phyloP scores from a whole-genome alignment of 2,113 vertebrate genomes.

The Ictalurus furcatus region DNA sequence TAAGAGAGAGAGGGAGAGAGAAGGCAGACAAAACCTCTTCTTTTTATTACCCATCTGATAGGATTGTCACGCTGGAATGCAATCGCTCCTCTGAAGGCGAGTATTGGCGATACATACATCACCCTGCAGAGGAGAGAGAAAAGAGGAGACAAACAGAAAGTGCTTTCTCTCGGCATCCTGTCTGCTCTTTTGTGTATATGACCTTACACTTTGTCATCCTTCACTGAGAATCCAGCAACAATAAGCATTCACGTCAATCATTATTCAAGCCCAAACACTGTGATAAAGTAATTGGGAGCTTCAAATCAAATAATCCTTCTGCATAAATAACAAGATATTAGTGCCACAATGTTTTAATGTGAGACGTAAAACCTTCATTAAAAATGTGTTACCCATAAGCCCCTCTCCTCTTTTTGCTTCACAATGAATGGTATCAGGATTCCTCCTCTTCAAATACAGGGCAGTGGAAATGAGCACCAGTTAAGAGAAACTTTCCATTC shows the following conservation, averaged over 20 bases:
- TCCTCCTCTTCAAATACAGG: not conserved
- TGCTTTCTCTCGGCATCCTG: constrained; percentile 32
- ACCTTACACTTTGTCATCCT: constrained; percentile 26
- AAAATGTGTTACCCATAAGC: constrained; percentile 38
- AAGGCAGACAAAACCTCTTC: constrained; percentile 59
- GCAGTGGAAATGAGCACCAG: not conserved
- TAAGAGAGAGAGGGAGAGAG: constrained; percentile 44
- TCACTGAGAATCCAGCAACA: constrained; percentile 15
- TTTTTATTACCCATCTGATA: constrained; percentile 65
- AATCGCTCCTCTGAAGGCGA: constrained; percentile 59
- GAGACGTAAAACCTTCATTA: constrained; percentile 38
- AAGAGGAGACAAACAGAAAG: constrained; percentile 40
- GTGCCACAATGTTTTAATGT: not conserved
- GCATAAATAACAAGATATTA: constrained; percentile 19
- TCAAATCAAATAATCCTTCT: not conserved
- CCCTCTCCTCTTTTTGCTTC: constrained; percentile 19
- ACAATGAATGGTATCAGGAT: not conserved
- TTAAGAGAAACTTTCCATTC: not conserved
- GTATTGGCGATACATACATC: constrained; percentile 60
- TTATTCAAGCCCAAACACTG: constrained; percentile 17
- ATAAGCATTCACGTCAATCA: constrained; percentile 26
- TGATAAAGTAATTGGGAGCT: not conserved
- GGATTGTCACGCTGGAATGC: constrained; percentile 63
- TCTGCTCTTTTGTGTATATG: constrained; percentile 31
- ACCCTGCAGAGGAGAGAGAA: constrained; percentile 46